phyloP scores from a whole-genome alignment of 2,888 invertebrate genomes.

The Chrysodeixis includens region DNA sequence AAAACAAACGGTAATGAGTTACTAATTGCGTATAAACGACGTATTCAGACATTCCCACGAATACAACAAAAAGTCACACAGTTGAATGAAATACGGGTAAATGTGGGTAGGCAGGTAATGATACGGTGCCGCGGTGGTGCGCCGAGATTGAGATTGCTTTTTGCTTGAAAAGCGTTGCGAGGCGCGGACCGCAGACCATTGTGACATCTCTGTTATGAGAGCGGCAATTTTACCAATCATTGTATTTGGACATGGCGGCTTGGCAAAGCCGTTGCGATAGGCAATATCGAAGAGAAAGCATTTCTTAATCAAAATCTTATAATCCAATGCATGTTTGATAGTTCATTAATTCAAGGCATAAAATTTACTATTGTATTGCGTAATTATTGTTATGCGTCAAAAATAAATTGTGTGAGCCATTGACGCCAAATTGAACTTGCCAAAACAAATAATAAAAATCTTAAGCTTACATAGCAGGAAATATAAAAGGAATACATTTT shows the following conservation, averaged over 20 bases:
- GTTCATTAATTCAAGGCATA: neutral
- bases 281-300: neutral
- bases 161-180: conserved; percentile 34
- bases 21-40: conserved; percentile 82
- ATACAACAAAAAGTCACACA: conserved; percentile 64
- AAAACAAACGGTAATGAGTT: conserved; percentile 78
- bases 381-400: neutral
- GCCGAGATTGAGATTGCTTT: conserved; percentile 46
- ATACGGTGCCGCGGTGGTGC: conserved; percentile 20
- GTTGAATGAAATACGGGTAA: conserved; percentile 64
- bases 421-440: too few relatives aligned
- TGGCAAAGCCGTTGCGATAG: conserved; percentile 11
- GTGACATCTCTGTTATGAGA: conserved; percentile 37
- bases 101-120: conserved; percentile 34
- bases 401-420: neutral
- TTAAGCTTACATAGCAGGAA: neutral
- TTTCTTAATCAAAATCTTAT: neutral
- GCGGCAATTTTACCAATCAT: conserved; percentile 31
- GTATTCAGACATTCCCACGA: conserved; percentile 77
- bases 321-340: neutral
- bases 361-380: neutral
- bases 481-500: neutral
- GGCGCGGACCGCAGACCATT: conserved; percentile 32
- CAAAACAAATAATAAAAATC: too few relatives aligned
- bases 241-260: conserved; percentile 21